Evolutionary conservation across 2,797 vertebrate genomes (phyloP), one percentile per base, ranked within the genome.

Genomic region (Gouania willdenowi): DNA sequence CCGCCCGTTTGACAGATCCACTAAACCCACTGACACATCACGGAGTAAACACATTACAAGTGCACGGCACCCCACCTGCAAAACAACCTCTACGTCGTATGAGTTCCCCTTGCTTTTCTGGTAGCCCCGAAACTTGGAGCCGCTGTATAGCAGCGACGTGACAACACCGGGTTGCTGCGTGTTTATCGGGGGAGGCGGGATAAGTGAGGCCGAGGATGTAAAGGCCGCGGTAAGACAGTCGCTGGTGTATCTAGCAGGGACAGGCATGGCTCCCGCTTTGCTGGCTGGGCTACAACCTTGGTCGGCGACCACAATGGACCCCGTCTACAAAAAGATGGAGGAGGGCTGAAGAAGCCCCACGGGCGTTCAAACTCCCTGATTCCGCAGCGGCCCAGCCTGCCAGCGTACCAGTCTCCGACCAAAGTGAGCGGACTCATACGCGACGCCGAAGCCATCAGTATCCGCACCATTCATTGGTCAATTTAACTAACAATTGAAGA

Each of bases 51-150:
- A n/a, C n/a, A n/a, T n/a, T n/a, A n/a, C n/a, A 10, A 16, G 22
- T 9, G 16, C 14, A 31, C 2, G 26, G 20, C 11, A 19, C 20
- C 88, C 82, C 71, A 97, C 95, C 93, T 98, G 95, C 43, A 98
- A 87, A 66, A 98, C 95, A 58, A 98, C 95, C 77, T 98, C 95
- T 64, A 98, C 95, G 81, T 98, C 95, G 79, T 98, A 98, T 0
- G 95, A 97, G 83, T 97, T 98, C 52, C 95, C 95, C 82, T 98
- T 97, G 86, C 94, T 97, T 80, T 97, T 97, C 86, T 98, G 95
- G 85, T 97, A 92, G 28, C 95, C 95, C 66, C 94, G 90, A 85
- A 98, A 98, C 86, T 91, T 93, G 58, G 95, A 97, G 49, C 95
- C 95, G 81, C 95, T 98, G 87, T 97, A 98, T 27, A 98, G 88